Conservation (phyloP, 2,113 vertebrate species). For the Chionodraco myersi region DNA sequence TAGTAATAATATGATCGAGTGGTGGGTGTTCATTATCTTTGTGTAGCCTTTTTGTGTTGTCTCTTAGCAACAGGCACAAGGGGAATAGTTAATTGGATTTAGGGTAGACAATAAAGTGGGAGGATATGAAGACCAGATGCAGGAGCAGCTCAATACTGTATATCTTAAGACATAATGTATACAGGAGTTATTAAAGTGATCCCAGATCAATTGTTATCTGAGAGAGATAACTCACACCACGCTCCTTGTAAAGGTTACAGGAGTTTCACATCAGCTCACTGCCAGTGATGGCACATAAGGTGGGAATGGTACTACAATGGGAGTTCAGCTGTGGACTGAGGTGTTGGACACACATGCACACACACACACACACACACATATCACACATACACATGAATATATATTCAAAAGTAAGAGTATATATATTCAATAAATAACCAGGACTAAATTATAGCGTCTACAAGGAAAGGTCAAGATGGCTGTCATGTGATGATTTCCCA, state of each 20-base stretch:
- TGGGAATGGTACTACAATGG: conserved; percentile 61
- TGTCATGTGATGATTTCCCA: conserved; percentile 8
- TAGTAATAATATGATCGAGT: conserved; percentile 31
- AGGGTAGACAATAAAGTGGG: conserved; percentile 49
- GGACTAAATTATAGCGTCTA: conserved; percentile 5
- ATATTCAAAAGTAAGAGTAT: conserved; percentile 16
- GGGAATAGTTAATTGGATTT: conserved; percentile 51
- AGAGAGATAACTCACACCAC: conserved; percentile 34
- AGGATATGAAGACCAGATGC: conserved; percentile 57
- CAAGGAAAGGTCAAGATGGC: neutral
- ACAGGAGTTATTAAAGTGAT: conserved; percentile 46
- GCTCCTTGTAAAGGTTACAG: conserved; percentile 50
- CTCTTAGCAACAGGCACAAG: conserved; percentile 60
- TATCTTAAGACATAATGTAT: conserved; percentile 34
- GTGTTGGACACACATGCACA: conserved; percentile 53
- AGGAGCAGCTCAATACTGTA: conserved; percentile 37
- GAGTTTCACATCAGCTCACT: conserved; percentile 39
- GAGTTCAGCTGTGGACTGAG: conserved; percentile 45
- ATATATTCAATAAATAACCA: conserved; percentile 6
- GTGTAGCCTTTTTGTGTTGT: conserved; percentile 46
- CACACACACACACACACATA: conserved; percentile 1
- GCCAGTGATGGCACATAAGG: conserved; percentile 33
- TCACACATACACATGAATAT: conserved; percentile 16
- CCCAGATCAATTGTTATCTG: conserved; percentile 40
- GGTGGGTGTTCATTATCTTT: conserved; percentile 39